Conservation (phyloP, 2,113 vertebrate genomes). For the Cranoglanis bouderius region DNA sequence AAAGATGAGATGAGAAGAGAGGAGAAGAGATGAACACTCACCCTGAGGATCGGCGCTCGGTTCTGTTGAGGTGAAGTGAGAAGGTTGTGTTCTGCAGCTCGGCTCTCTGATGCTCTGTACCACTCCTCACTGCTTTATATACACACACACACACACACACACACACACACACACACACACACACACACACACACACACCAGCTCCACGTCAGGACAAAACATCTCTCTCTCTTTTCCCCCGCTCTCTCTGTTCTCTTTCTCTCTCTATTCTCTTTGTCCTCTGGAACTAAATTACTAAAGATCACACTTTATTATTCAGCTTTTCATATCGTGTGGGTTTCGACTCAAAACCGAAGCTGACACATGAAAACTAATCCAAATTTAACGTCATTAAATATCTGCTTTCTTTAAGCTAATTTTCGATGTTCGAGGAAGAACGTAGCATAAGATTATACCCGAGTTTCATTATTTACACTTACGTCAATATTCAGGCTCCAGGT, state of each 20-base stretch:
- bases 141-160: background rate
- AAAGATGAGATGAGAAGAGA: no score
- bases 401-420: background rate
- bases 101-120: conserved; percentile 3
- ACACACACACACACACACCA: background rate
- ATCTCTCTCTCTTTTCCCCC: background rate
- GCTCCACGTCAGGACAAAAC: conserved; percentile 3
- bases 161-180: background rate
- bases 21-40: background rate
- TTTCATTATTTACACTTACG: background rate
- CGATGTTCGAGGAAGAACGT: background rate
- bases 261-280: background rate
- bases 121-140: conserved; percentile 34
- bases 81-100: background rate
- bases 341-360: background rate
- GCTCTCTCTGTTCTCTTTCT: background rate
- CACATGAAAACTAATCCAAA: background rate
- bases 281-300: background rate
- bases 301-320: background rate
- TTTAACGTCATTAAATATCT: background rate
- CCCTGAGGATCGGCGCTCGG: conserved; percentile 37
- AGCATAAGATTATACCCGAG: background rate
- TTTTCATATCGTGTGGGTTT: background rate
- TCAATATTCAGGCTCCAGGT: conserved; percentile 1
- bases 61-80: conserved; percentile 10